Evolutionary conservation across 2,888 invertebrate species (phyloP).

Genomic region (Oconnorella tubifera): DNA sequence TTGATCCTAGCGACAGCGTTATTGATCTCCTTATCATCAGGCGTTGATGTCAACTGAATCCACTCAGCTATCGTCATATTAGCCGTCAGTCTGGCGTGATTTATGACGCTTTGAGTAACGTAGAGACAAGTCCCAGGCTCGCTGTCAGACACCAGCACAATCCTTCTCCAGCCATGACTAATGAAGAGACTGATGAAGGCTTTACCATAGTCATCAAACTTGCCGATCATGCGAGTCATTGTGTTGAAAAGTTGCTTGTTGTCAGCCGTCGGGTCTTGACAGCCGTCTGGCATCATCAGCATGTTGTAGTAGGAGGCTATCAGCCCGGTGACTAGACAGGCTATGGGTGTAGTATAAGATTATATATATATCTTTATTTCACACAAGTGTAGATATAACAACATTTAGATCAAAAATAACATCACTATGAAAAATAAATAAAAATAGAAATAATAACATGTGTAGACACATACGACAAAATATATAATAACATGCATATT

Average conservation of each 20-base stretch:
- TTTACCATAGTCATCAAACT: neutral
- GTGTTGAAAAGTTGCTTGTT: conserved; percentile 5
- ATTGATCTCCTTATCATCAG: neutral
- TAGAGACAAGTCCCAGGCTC: neutral
- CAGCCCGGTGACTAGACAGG: neutral
- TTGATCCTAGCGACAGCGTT: neutral
- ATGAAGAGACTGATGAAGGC: neutral
- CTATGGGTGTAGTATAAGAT: too few relatives aligned
- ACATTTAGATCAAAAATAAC: too few relatives aligned
- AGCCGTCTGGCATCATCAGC: neutral
- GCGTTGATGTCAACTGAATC: neutral
- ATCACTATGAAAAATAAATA: too few relatives aligned
- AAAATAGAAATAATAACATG: too few relatives aligned
- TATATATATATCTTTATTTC: too few relatives aligned
- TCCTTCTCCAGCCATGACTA: neutral
- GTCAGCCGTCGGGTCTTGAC: neutral
- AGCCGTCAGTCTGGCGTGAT: neutral
- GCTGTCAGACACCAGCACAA: neutral
- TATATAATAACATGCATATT: too few relatives aligned
- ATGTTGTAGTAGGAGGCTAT: conserved; percentile 9
- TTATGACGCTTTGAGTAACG: neutral
- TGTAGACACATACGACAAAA: too few relatives aligned
- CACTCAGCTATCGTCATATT: conserved; percentile 1
- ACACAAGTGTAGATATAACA: too few relatives aligned
- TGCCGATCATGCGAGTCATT: neutral